Evolutionary conservation across 2,113 vertebrate species (phyloP), one percentile per base, ranked within the genome.

Genomic region (Myotis yumanensis): DNA sequence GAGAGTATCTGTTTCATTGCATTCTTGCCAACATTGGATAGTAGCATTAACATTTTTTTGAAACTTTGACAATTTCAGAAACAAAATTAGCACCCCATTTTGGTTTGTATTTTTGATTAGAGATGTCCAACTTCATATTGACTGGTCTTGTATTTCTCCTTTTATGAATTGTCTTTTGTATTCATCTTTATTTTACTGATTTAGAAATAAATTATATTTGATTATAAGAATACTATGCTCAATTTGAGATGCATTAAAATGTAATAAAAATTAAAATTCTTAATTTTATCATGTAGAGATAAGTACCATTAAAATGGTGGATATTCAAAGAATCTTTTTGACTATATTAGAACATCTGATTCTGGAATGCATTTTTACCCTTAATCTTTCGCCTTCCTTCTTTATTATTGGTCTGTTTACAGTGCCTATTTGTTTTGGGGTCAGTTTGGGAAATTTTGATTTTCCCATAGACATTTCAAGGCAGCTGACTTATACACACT

Each of bases 21-120:
- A 46, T 71, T 95, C 22, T 93, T 93, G 71, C n/a, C 32, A 95
- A 80, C 12, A 35, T 43, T 11, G 23, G 57, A 6, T 62, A 68
- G 15, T 69, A 64, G 35, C 62, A 86, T 62, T 85, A 37, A 22
- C 25, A 43, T 8, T 22, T n/a, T 30, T 54, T 46, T 22, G 32
- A 51, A 94, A 46, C 4, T 81, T 86, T 25, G 54, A 14, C 35
- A 75, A n/a, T 76, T 89, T 81, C 86, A 89, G 40, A 92, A 84
- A 62, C 43, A 84, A 88, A 90, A 69, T 48, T 40, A 11, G 40
- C 28, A 83, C 48, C 20, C 9, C 4, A 46, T 59, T 92, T 85
- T 92, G 30, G 23, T 94, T 82, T 93, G n/a, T 51, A 46, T 37
- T 90, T 94, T 77, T 90, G 35, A 90, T 86, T 82, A 82, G 51